phyloP scores from a whole-genome alignment of 1,140 invertebrate species.

The Alviniconcha marisindica region DNA sequence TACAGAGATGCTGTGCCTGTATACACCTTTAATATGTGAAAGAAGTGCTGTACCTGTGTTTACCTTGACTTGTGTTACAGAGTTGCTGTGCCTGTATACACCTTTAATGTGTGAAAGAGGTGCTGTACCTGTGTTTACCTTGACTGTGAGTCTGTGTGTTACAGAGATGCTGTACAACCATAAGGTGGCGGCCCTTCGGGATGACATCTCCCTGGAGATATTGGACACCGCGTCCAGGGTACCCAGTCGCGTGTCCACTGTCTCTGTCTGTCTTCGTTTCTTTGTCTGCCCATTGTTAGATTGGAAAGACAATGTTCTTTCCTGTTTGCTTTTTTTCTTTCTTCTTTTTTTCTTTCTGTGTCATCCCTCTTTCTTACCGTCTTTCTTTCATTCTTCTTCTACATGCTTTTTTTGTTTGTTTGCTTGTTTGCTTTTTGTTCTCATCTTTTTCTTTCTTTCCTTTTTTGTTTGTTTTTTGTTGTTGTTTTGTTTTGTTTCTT shows the following conservation, averaged over 20 bases:
- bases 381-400: neutral
- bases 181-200: constrained; percentile 53
- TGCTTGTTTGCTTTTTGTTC: neutral
- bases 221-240: constrained; percentile 59
- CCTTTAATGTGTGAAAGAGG: no score
- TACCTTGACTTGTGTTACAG: no score
- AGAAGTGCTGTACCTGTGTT: no score
- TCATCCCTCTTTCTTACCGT: neutral
- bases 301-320: neutral
- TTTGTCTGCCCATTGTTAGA: neutral
- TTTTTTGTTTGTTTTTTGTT: neutral
- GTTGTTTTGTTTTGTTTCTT: neutral
- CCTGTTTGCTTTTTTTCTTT: neutral
- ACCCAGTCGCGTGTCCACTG: neutral
- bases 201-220: constrained; percentile 60
- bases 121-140: neutral
- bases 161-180: constrained; percentile 64
- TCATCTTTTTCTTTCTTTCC: neutral
- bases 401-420: neutral
- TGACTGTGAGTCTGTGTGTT: constrained; percentile 16
- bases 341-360: neutral
- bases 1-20: no score
- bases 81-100: no score
- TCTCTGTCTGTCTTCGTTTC: neutral
- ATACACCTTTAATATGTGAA: no score